Percentiles rank a stretch among this genome's conserved stretches.
These are phyloP conservation scores for Drosophila auraria DNA, from an alignment of 1,140 invertebrate species.

Conservation along the genomic window DNA sequence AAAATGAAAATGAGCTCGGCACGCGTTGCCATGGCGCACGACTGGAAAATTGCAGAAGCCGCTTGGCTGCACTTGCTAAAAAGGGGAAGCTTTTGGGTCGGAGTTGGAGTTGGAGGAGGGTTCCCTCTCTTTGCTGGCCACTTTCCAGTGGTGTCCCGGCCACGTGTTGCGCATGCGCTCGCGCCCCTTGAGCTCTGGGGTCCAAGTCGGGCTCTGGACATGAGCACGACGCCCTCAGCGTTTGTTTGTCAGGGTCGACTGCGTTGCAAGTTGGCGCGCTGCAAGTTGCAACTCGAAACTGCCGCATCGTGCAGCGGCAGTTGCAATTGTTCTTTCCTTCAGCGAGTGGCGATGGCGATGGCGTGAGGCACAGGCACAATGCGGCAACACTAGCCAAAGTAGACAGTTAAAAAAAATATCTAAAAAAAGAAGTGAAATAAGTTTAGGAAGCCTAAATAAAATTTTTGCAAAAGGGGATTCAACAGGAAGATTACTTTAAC, in stretches of 20 bases:
- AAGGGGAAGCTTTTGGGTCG: conserved; percentile 30
- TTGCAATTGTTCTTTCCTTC: conserved; percentile 68
- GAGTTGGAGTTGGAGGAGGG: conserved; percentile 4
- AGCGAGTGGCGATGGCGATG: conserved; percentile 54
- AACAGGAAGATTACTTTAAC: no score
- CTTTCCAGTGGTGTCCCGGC: conserved; percentile 52
- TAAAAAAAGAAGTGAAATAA: no score
- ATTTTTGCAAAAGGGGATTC: no score
- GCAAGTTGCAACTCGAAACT: conserved; percentile 54
- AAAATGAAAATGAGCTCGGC: conserved; percentile 82
- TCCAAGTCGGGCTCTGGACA: conserved; percentile 61
- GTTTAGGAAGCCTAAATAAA: no score
- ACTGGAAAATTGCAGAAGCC: conserved; percentile 79
- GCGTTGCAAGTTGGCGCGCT: conserved; percentile 47
- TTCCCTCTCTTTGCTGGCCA: conserved; percentile 27
- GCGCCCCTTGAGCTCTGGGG: conserved; percentile 19
- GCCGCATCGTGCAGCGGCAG: conserved; percentile 70
- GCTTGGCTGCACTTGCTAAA: conserved; percentile 64
- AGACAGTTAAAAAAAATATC: background rate
- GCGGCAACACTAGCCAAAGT: conserved; percentile 27
- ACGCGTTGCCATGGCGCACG: conserved; percentile 76
- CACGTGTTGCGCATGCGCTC: conserved; percentile 82
- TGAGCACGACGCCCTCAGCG: conserved; percentile 73
- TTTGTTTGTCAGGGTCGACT: conserved; percentile 83
- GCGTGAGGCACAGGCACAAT: conserved; percentile 53